Conservation (phyloP, 2,113 vertebrate species). For the Sinocyclocheilus rhinocerous region DNA sequence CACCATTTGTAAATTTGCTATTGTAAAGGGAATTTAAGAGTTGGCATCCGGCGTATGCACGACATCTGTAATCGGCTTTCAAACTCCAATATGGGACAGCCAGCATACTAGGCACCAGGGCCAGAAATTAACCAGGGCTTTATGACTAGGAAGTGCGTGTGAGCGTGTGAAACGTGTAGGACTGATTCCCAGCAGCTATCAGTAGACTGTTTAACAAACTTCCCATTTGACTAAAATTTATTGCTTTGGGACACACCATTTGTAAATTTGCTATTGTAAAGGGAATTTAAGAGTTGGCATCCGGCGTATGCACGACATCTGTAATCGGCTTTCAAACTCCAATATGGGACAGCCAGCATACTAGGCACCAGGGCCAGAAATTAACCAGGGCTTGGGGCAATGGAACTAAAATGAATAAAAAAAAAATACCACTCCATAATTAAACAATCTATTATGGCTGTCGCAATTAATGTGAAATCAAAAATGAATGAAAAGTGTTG, state of each 20-base stretch:
- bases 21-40: background rate
- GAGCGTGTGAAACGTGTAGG: background rate
- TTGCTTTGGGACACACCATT: background rate
- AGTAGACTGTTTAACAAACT: background rate
- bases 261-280: constrained; percentile 1
- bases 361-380: background rate
- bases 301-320: background rate
- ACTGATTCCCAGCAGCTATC: constrained; percentile 18
- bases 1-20: background rate
- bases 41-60: background rate
- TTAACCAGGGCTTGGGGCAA: background rate
- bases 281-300: background rate
- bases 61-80: constrained; percentile 8
- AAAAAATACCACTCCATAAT: background rate
- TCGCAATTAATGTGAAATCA: background rate
- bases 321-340: constrained; percentile 4
- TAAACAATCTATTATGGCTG: background rate
- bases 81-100: constrained; percentile 5
- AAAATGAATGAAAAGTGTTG: background rate
- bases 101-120: background rate
- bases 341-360: background rate
- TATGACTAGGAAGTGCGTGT: constrained; percentile 19
- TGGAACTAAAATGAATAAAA: background rate
- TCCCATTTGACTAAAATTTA: constrained; percentile 2
- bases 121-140: background rate